Evolutionary conservation across 1,140 invertebrate species (phyloP).

Genomic region (Andrena cerasifolii): DNA sequence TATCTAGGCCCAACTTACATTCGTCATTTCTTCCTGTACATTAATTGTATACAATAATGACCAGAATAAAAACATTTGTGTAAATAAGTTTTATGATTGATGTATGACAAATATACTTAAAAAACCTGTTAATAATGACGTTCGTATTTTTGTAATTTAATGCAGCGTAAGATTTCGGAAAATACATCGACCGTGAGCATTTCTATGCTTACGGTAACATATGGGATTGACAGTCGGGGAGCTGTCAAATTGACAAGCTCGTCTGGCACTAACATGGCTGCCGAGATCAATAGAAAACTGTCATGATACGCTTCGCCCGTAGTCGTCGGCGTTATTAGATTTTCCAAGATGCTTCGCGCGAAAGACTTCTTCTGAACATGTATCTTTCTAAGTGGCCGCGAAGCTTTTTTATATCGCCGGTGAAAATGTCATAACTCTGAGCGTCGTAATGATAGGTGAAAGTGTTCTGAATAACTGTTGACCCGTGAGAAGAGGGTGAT

Average conservation of each 20-base stretch:
- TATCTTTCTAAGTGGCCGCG: background rate
- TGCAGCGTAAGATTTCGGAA: background rate
- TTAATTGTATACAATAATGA: too few relatives aligned
- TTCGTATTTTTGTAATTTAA: background rate
- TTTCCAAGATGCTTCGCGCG: constrained; percentile 16
- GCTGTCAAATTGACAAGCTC: constrained; percentile 47
- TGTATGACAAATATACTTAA: too few relatives aligned
- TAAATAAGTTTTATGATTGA: background rate
- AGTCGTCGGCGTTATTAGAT: constrained; percentile 18
- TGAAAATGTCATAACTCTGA: constrained; percentile 33
- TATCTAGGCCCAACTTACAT: too few relatives aligned
- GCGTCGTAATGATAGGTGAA: constrained; percentile 56
- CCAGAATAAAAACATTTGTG: background rate
- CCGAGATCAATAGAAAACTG: constrained; percentile 71
- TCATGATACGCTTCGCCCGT: constrained; percentile 53
- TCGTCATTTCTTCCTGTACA: too few relatives aligned
- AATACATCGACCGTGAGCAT: background rate
- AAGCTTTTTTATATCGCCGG: constrained; percentile 8
- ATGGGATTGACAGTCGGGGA: background rate
- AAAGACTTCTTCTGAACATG: constrained; percentile 8
- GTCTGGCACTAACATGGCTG: constrained; percentile 68
- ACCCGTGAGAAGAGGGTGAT: constrained; percentile 48
- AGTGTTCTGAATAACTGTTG: constrained; percentile 59
- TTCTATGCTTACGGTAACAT: background rate
- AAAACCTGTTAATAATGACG: background rate